phyloP scores from a whole-genome alignment of 2,113 vertebrate genomes.

The Pangasianodon gigas region DNA sequence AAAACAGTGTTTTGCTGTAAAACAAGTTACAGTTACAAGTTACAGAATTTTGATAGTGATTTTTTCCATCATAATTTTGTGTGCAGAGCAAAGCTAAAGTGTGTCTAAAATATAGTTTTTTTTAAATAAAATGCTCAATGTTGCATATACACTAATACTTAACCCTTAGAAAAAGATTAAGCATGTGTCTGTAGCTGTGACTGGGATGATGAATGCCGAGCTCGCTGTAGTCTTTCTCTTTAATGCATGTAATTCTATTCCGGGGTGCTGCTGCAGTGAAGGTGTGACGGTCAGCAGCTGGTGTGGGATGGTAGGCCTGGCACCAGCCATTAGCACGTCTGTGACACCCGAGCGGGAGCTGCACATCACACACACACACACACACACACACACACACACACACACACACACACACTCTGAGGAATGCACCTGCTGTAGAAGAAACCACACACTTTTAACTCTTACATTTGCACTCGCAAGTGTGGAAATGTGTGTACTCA shows the following conservation, averaged over 20 bases:
- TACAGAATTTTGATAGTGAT: not conserved
- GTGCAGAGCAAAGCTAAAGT: not conserved
- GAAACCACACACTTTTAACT: slow-evolving; percentile 4
- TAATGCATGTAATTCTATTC: slow-evolving; percentile 46
- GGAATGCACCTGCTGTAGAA: slow-evolving; percentile 23
- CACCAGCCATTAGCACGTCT: slow-evolving; percentile 77
- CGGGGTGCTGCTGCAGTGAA: slow-evolving; percentile 60
- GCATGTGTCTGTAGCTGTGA: not conserved
- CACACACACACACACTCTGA: slow-evolving; percentile 8
- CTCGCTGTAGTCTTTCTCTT: slow-evolving; percentile 28
- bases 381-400: slow-evolving; percentile 14
- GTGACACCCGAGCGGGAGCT: slow-evolving; percentile 68
- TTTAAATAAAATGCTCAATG: not conserved
- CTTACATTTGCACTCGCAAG: slow-evolving; percentile 8
- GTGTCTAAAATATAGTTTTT: not conserved
- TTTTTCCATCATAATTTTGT: not conserved
- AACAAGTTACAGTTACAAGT: not conserved
- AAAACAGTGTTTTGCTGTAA: not conserved
- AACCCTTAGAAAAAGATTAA: slow-evolving; percentile 16
- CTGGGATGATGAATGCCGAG: slow-evolving; percentile 21
- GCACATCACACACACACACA: slow-evolving; percentile 47
- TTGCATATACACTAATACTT: not conserved
- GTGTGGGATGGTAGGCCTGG: slow-evolving; percentile 67
- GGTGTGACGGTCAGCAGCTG: slow-evolving; percentile 75
- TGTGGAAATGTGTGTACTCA: slow-evolving; percentile 13